Conservation (phyloP, 1,140 invertebrate species). For the Anadara kagoshimensis region DNA sequence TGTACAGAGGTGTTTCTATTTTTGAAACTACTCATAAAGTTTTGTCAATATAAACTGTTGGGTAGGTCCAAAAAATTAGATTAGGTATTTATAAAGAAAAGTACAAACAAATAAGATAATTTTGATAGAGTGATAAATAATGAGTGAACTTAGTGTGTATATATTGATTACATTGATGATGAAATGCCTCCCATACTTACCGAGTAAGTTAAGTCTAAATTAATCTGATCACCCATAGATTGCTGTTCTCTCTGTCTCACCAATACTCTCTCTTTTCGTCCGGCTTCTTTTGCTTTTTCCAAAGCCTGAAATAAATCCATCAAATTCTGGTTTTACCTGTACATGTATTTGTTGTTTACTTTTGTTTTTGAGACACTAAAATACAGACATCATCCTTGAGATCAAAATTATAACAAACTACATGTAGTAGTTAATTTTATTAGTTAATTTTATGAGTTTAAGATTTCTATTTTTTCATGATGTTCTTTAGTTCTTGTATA, state of each 20-base stretch:
- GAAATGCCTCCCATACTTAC: slow-evolving; percentile 76
- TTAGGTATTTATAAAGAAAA: no score
- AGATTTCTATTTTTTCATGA: not conserved
- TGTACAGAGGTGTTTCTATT: no score
- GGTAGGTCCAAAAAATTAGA: no score
- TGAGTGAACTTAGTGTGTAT: no score
- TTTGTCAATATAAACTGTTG: no score
- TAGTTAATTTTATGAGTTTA: not conserved
- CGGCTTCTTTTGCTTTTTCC: slow-evolving; percentile 97
- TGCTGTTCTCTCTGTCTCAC: slow-evolving; percentile 93
- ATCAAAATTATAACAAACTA: not conserved
- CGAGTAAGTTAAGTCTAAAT: slow-evolving; percentile 94
- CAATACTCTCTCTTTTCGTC: slow-evolving; percentile 89
- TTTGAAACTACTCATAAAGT: no score
- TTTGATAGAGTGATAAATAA: no score
- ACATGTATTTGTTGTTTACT: no score
- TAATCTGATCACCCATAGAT: slow-evolving; percentile 88
- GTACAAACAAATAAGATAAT: no score
- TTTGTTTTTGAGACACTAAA: no score
- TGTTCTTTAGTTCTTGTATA: not conserved
- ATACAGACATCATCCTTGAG: not conserved
- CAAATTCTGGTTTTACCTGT: not conserved
- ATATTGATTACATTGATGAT: no score
- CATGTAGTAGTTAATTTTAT: no score
- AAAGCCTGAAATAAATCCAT: slow-evolving; percentile 77